Percentiles rank a stretch among this genome's conserved stretches.
phyloP scores from a whole-genome alignment of 2,888 invertebrate genomes.

The Labia minor region DNA sequence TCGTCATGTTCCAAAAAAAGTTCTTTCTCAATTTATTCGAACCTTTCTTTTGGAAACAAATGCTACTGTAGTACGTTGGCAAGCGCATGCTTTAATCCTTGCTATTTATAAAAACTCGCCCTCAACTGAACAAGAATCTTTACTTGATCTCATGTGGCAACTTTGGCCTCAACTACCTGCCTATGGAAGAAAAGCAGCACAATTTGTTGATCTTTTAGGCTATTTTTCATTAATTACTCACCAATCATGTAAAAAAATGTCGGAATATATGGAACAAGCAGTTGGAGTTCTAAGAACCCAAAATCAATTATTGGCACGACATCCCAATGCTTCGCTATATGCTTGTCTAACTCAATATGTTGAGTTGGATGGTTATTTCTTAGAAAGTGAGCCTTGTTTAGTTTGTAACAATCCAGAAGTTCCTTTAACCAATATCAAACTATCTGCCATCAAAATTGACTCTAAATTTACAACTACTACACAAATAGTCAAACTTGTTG shows the following conservation, averaged over 20 bases:
- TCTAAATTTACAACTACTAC: conserved; percentile 97
- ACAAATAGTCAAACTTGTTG: conserved; percentile 91
- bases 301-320: conserved; percentile 76
- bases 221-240: conserved; percentile 84
- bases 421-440: conserved; percentile 77
- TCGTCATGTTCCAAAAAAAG: conserved; percentile 50
- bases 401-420: conserved; percentile 98
- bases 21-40: conserved; percentile 66
- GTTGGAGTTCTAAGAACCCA: conserved; percentile 77
- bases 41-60: conserved; percentile 90
- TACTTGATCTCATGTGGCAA: conserved; percentile 78
- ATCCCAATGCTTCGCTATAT: conserved; percentile 90
- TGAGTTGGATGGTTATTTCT: conserved; percentile 88
- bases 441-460: conserved; percentile 88
- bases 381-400: conserved; percentile 94
- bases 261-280: conserved; percentile 73
- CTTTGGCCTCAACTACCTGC: conserved; percentile 83
- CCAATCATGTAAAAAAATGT: conserved; percentile 52
- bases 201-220: conserved; percentile 92
- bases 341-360: conserved; percentile 86
- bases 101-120: conserved; percentile 78
- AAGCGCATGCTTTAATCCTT: conserved; percentile 77
- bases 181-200: conserved; percentile 87
- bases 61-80: conserved; percentile 86
- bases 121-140: conserved; percentile 59